A percentile compares a stretch with the other conserved stretches of the same genome.
These are phyloP conservation scores for Clarias laeviceps DNA, from an alignment of 2,797 vertebrate genomes.

Conservation along the genomic window DNA sequence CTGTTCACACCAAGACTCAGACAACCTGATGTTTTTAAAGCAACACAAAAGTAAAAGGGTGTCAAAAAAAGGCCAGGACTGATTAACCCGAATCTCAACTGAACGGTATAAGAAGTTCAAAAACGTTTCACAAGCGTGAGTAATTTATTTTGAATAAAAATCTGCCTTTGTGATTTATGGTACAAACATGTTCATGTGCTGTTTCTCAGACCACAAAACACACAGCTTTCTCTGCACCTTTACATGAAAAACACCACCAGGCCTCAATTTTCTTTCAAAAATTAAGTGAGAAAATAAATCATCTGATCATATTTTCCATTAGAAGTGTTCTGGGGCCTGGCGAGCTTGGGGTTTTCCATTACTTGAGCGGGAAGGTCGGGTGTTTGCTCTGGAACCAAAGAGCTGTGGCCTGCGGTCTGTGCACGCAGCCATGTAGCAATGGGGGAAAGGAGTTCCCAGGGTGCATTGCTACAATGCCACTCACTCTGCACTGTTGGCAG, in stretches of 20 bases:
- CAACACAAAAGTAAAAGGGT: background rate
- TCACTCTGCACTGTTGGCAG: conserved; percentile 32
- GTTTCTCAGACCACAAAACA: conserved; percentile 14
- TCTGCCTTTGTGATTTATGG: conserved; percentile 14
- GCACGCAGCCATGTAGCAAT: conserved; percentile 33
- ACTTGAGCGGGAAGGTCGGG: conserved; percentile 45
- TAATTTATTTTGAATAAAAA: conserved; percentile 13
- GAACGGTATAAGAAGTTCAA: background rate
- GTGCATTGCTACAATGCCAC: conserved; percentile 44
- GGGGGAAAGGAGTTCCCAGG: conserved; percentile 44
- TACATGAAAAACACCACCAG: conserved; percentile 5
- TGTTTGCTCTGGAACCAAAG: conserved; percentile 45
- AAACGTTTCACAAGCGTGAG: background rate
- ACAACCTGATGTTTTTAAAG: conserved; percentile 1
- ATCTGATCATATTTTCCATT: conserved; percentile 49
- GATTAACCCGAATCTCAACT: background rate
- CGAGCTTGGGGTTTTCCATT: conserved; percentile 49
- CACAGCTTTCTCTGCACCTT: background rate
- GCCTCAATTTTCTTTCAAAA: conserved; percentile 8
- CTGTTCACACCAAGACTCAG: background rate
- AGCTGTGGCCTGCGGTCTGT: conserved; percentile 48
- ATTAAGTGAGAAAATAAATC: conserved; percentile 36
- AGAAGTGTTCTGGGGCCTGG: conserved; percentile 40
- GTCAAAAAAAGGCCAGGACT: background rate
- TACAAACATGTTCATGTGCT: conserved; percentile 9